phyloP scores from a whole-genome alignment of 2,888 invertebrate genomes.

The Adineta ricciae region DNA sequence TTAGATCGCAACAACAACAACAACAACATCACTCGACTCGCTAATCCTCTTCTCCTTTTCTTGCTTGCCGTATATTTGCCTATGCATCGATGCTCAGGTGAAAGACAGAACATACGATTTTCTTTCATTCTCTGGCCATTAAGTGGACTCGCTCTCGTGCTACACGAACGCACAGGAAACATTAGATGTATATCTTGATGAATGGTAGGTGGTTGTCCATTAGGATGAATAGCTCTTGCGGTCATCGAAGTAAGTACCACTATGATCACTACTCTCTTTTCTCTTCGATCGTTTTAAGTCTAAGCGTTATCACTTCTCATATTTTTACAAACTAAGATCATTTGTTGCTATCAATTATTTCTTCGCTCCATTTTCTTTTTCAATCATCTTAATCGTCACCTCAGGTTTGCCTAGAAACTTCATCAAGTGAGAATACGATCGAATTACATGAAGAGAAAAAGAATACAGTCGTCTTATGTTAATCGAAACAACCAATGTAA shows the following conservation, averaged over 20 bases:
- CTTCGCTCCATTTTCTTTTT: background rate
- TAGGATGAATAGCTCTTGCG: background rate
- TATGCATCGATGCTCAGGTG: background rate
- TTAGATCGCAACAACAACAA: background rate
- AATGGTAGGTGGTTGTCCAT: background rate
- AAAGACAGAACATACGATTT: background rate
- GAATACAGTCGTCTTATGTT: background rate
- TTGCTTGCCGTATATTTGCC: background rate
- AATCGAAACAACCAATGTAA: constrained; percentile 9
- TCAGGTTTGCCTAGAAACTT: background rate
- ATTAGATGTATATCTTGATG: background rate
- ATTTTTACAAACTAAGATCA: background rate
- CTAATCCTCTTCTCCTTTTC: background rate
- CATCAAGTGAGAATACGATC: background rate
- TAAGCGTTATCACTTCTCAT: background rate
- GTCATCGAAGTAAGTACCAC: background rate
- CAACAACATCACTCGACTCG: too few relatives aligned
- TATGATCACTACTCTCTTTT: background rate
- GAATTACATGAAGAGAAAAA: background rate
- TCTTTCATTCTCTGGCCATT: background rate
- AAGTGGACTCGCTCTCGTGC: background rate
- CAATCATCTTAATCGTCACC: background rate
- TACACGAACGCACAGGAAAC: background rate
- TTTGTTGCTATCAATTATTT: background rate
- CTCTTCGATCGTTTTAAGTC: background rate